These are phyloP conservation scores for Drosophila rellima DNA, from an alignment of 2,888 invertebrate genomes.

Conservation along the genomic window DNA sequence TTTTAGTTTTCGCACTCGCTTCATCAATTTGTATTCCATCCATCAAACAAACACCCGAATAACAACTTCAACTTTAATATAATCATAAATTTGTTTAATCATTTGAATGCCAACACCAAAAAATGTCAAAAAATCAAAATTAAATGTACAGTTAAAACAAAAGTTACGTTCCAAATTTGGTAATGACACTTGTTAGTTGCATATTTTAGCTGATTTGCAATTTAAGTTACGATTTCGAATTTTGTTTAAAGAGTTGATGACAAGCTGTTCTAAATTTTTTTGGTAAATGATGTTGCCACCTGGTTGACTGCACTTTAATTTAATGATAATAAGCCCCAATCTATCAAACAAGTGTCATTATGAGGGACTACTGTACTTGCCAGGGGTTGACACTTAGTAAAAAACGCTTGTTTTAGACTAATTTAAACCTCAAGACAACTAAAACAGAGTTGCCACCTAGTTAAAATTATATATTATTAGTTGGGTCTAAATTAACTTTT, in stretches of 20 bases:
- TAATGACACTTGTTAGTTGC: conserved; percentile 15
- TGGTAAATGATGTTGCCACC: not conserved
- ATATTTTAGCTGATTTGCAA: not conserved
- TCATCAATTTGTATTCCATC: not conserved
- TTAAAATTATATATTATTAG: too few relatives aligned
- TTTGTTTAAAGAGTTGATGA: not conserved
- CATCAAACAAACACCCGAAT: conserved; percentile 32
- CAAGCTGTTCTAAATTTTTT: not conserved
- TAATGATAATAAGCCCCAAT: not conserved
- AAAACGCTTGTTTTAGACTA: not conserved
- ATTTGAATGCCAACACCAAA: conserved; percentile 52
- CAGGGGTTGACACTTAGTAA: not conserved
- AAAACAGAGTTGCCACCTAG: not conserved
- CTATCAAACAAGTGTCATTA: not conserved
- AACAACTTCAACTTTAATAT: conserved; percentile 35
- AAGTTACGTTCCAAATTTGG: conserved; percentile 11
- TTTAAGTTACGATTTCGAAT: not conserved
- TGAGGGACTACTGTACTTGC: not conserved
- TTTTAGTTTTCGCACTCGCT: conserved; percentile 2
- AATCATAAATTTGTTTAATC: conserved; percentile 17
- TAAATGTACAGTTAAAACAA: conserved; percentile 48
- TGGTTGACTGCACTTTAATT: not conserved
- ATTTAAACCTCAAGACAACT: not conserved
- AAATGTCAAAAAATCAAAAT: conserved; percentile 21
- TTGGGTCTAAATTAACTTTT: too few relatives aligned